These are phyloP conservation scores for Aphis gossypii DNA, from an alignment of 1,140 invertebrate species.

Conservation along the genomic window DNA sequence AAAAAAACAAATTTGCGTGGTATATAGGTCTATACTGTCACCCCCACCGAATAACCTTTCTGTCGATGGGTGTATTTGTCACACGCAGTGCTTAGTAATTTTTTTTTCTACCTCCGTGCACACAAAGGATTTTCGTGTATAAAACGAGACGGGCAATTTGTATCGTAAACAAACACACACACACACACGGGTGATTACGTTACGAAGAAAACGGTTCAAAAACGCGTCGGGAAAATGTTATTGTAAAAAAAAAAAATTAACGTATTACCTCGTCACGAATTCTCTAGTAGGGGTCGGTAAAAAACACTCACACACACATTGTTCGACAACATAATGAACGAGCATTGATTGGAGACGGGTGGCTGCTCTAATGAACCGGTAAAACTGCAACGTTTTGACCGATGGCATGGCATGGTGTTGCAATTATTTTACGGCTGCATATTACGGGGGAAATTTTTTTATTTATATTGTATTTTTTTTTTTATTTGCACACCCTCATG, in stretches of 20 bases:
- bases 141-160: conserved; percentile 11
- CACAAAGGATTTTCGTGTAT: conserved; percentile 11
- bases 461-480: background rate
- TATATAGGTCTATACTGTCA: too few species aligned
- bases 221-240: conserved; percentile 3
- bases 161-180: conserved; percentile 7
- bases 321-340: conserved; percentile 22
- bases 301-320: background rate
- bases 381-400: background rate
- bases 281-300: background rate
- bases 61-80: conserved; percentile 7
- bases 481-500: background rate
- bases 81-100: background rate
- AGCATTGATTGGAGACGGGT: background rate
- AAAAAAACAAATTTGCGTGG: background rate
- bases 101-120: background rate
- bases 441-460: background rate
- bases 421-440: background rate
- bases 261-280: background rate
- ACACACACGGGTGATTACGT: background rate
- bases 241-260: background rate
- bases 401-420: background rate
- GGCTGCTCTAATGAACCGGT: background rate
- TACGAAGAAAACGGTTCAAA: background rate
- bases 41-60: background rate